A percentile compares a stretch with the other conserved stretches of the same genome.
Conservation (phyloP, 53 echinoderm and acorn worm genomes). For the Stichopus horrens region DNA sequence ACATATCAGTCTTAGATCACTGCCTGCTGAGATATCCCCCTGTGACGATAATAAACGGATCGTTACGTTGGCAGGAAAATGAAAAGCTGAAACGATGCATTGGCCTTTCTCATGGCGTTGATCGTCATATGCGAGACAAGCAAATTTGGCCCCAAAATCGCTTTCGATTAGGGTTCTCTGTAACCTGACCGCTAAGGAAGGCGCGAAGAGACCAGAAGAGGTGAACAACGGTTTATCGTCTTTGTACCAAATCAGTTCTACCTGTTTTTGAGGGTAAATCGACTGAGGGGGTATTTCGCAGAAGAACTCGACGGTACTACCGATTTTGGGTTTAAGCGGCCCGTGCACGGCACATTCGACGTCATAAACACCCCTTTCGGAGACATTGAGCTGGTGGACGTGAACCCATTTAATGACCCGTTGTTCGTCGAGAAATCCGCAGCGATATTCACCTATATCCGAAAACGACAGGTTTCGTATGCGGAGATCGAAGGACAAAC, state of each 20-base stretch:
- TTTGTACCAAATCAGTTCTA: conserved; percentile 41
- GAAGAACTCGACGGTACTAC: conserved; percentile 42
- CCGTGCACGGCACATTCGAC: conserved; percentile 35
- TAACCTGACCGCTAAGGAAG: conserved; percentile 18
- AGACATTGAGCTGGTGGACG: conserved; percentile 29
- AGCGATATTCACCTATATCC: conserved; percentile 42
- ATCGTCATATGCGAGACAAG: conserved; percentile 33
- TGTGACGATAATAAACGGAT: conserved; percentile 32
- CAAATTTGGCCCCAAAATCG: conserved; percentile 43
- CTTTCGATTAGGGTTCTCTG: conserved; percentile 43
- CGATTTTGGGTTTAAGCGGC: conserved; percentile 24
- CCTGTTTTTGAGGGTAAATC: conserved; percentile 45
- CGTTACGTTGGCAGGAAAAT: conserved; percentile 9
- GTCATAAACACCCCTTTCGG: conserved; percentile 10
- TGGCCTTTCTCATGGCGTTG: conserved; percentile 2
- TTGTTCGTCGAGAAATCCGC: conserved; percentile 30
- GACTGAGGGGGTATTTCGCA: conserved; percentile 42
- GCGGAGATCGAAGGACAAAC: conserved; percentile 6
- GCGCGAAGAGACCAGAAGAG: conserved; percentile 36
- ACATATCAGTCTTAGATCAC: conserved; percentile 23
- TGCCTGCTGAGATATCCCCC: conserved; percentile 8
- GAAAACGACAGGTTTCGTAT: conserved; percentile 36
- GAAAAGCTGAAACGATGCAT: conserved; percentile 45
- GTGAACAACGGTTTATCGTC: conserved; percentile 25
- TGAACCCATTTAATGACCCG: conserved; percentile 25